Conservation (phyloP, 2,888 invertebrate species). For the Athalia cordata region DNA sequence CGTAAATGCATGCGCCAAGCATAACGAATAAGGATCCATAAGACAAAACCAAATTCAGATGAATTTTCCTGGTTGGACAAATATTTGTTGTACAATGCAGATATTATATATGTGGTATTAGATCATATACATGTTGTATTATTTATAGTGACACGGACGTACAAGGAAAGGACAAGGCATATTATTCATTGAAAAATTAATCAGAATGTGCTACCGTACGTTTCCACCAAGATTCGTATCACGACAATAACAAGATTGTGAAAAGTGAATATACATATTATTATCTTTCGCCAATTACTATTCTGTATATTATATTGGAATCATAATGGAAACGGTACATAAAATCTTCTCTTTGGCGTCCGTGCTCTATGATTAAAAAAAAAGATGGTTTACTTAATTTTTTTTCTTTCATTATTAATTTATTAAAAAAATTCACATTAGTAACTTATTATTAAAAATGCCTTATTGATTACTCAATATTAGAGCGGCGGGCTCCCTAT, state of each 20-base stretch:
- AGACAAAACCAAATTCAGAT: slow-evolving; percentile 40
- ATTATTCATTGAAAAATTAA: slow-evolving; percentile 10
- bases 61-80: slow-evolving; percentile 25
- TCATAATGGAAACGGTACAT: slow-evolving; percentile 31
- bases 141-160: slow-evolving; percentile 37
- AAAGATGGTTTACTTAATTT: slow-evolving; percentile 26
- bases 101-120: slow-evolving; percentile 27
- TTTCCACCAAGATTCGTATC: slow-evolving; percentile 23
- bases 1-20: slow-evolving; percentile 30
- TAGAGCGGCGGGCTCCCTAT: slow-evolving; percentile 61
- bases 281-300: background rate
- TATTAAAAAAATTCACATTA: slow-evolving; percentile 72
- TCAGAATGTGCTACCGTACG: background rate
- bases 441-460: slow-evolving; percentile 72
- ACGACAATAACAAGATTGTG: slow-evolving; percentile 3
- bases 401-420: slow-evolving; percentile 60
- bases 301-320: slow-evolving; percentile 9
- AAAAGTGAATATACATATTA: background rate
- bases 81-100: slow-evolving; percentile 30
- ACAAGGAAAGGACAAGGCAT: slow-evolving; percentile 1
- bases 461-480: slow-evolving; percentile 71
- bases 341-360: slow-evolving; percentile 29
- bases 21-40: slow-evolving; percentile 9
- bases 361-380: slow-evolving; percentile 30
- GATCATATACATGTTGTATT: slow-evolving; percentile 25